Evolutionary conservation across 2,888 invertebrate species (phyloP), one percentile per base, ranked within the genome.

Genomic region (Orchesellides sinensis): DNA sequence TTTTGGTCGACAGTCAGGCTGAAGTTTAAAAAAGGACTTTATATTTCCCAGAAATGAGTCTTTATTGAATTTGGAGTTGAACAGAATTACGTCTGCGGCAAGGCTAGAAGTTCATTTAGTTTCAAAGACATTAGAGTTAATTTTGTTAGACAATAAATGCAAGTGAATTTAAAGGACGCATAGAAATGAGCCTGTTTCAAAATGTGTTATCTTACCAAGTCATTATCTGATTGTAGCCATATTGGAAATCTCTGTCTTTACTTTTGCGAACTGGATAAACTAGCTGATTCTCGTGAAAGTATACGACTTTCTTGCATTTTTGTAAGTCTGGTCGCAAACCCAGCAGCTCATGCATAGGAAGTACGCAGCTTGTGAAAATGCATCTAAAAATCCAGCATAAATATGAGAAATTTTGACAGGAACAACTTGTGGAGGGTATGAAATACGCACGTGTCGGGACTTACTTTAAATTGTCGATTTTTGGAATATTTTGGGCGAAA

Each of bases 201-300:
- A 21, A 52, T 47, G 4, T 47, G 27, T 49, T 65, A 52, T 87
- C 89, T 88, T 90, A 94, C 94, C 94, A 92, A 14, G 94, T 92
- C 45, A 93, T 90, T 63, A 95, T 93, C 90, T 95, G 94, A 90
- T 95, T 95, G 85, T 94, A 93, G 0, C 94, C 94, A 90, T 93
- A 95, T 89, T 95, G 95, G 85, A 94, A 93, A 89, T 95, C 95
- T 83, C 94, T 90, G 54, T 93, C 92, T 88, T 94, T 93, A 0
- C 92, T 91, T 77, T 93, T 91, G 65, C 92, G 91, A 14, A 93
- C 92, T 0, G 95, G 95, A 90, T 95, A 95, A 0, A 93, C 91
- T 29, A 95, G 90, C 89, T 95, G 95, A 89, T 95, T 95, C 90
- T 95, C 95, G 89, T 95, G 95, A 88, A 95, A 95, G 89, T 95